phyloP scores from a whole-genome alignment of 2,888 invertebrate genomes.

The Pseudococcus jackbeardsleyi region DNA sequence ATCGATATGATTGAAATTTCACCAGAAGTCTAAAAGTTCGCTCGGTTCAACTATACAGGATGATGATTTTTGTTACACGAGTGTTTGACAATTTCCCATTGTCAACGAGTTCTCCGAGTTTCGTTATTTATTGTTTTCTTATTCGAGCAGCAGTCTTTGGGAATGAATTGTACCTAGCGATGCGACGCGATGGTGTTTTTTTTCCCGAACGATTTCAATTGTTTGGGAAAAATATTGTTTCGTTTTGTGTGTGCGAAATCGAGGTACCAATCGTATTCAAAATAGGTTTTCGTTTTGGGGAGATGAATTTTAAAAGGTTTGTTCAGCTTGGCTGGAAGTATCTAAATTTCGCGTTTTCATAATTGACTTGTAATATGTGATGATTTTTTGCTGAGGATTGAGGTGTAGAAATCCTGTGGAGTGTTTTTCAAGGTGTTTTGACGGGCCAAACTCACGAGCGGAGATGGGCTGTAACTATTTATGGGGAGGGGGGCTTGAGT shows the following conservation, averaged over 20 bases:
- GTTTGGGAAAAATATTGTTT: background rate
- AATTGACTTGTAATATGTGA: too few relatives aligned
- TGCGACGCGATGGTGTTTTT: background rate
- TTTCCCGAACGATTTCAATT: background rate
- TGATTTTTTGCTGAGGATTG: too few relatives aligned
- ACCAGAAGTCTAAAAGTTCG: background rate
- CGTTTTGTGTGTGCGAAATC: background rate
- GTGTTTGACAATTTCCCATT: background rate
- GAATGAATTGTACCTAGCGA: background rate
- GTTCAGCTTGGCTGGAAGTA: too few relatives aligned
- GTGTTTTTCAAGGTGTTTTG: too few relatives aligned
- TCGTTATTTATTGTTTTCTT: slow-evolving; percentile 6
- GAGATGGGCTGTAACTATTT: too few relatives aligned
- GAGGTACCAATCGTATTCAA: too few relatives aligned
- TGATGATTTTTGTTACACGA: background rate
- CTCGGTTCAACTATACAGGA: background rate
- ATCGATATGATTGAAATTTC: slow-evolving; percentile 14
- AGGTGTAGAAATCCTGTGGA: too few relatives aligned
- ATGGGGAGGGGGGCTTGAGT: too few relatives aligned
- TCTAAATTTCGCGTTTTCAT: too few relatives aligned
- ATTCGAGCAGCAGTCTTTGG: background rate
- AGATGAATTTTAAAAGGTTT: too few relatives aligned
- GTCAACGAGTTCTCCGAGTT: background rate
- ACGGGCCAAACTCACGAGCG: too few relatives aligned
- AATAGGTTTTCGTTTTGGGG: too few relatives aligned